A percentile compares a stretch with the other conserved stretches of the same genome.
These are phyloP conservation scores for Cottoperca gobio DNA, from an alignment of 2,797 vertebrate genomes.

Conservation along the genomic window DNA sequence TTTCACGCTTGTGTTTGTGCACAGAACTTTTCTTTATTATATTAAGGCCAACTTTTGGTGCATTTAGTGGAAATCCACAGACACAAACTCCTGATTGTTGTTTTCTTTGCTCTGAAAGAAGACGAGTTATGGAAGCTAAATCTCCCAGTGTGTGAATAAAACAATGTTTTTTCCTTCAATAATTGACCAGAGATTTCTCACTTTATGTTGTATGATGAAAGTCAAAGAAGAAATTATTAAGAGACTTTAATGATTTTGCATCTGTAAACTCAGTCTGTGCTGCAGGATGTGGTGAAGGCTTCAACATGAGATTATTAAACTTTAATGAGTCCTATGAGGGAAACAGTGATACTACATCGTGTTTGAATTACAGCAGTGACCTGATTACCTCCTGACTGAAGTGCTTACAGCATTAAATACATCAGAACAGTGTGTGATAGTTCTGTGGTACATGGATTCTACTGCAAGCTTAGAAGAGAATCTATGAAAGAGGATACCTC, in stretches of 20 bases:
- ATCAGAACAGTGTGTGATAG: background rate
- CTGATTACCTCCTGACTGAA: background rate
- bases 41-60: too few species aligned
- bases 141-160: too few species aligned
- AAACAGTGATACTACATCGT: too few species aligned
- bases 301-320: background rate
- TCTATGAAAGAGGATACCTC: conserved; percentile 4
- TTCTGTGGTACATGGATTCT: background rate
- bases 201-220: background rate
- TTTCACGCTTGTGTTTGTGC: background rate
- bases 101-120: too few species aligned
- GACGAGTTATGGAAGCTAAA: too few species aligned
- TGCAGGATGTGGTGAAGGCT: background rate
- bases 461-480: background rate
- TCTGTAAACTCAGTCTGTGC: background rate
- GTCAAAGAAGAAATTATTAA: background rate
- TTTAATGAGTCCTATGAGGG: background rate
- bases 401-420: background rate
- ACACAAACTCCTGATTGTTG: too few species aligned
- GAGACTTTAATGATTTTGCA: background rate
- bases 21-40: too few species aligned
- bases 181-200: background rate
- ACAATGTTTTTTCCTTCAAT: too few species aligned
- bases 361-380: too few species aligned
- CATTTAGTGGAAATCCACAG: too few species aligned